Evolutionary conservation across 2,113 vertebrate genomes (phyloP).

Genomic region (Neodon shergylaensis): DNA sequence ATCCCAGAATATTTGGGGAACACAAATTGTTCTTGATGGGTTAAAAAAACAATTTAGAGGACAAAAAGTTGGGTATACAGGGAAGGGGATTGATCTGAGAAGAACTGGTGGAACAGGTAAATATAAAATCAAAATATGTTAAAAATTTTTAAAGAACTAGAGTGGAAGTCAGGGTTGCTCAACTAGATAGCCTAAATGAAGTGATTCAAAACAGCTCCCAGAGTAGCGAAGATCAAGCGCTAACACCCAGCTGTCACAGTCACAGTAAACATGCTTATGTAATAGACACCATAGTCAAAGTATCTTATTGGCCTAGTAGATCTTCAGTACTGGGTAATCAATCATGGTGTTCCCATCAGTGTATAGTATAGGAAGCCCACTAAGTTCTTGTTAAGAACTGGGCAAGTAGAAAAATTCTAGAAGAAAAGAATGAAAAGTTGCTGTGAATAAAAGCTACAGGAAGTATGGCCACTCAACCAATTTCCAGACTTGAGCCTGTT

Average conservation of each 20-base stretch:
- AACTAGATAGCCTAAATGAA: neutral
- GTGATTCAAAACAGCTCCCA: neutral
- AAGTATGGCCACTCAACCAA: neutral
- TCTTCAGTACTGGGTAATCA: neutral
- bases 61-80: neutral
- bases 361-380: neutral
- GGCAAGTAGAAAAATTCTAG: neutral
- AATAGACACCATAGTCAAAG: neutral
- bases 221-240: neutral
- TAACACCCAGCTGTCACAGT: neutral
- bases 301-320: neutral
- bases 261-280: neutral
- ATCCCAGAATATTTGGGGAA: neutral
- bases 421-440: neutral
- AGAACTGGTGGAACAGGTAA: neutral
- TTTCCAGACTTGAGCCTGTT: neutral
- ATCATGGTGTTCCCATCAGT: neutral
- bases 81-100: neutral
- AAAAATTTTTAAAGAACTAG: neutral
- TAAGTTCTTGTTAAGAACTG: neutral
- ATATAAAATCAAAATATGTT: neutral
- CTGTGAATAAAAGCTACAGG: neutral
- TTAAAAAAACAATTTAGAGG: neutral
- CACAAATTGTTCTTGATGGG: neutral
- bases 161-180: neutral